phyloP scores from a whole-genome alignment of 2,113 vertebrate species.

The Dasyprocta punctata region DNA sequence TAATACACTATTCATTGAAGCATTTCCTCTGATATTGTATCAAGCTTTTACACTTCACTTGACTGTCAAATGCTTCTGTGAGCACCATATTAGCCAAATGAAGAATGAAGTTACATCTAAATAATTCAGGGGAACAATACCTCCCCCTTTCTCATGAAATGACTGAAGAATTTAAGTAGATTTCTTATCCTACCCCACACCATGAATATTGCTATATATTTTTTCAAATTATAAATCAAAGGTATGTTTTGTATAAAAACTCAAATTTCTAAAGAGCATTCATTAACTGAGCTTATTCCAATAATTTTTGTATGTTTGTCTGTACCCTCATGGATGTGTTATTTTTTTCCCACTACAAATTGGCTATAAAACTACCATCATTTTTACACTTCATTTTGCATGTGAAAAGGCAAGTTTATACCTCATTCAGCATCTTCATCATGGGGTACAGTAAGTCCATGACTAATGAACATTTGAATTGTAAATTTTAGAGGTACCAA shows the following conservation, averaged over 20 bases:
- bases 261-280: background rate
- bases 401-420: constrained; percentile 16
- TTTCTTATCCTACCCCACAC: background rate
- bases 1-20: background rate
- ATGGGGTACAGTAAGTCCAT: background rate
- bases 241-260: background rate
- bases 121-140: constrained; percentile 29
- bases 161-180: constrained; percentile 11
- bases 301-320: background rate
- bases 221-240: constrained; percentile 36
- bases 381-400: background rate
- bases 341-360: background rate
- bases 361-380: background rate
- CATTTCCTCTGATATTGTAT: constrained; percentile 3
- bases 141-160: background rate
- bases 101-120: constrained; percentile 51
- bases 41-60: constrained; percentile 35
- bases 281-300: background rate
- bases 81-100: background rate
- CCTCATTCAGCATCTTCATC: constrained; percentile 22
- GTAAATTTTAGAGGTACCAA: background rate
- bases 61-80: constrained; percentile 19
- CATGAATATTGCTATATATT: background rate
- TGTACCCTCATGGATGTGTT: background rate
- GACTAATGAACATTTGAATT: background rate